Percentiles rank a stretch among this genome's conserved stretches.
These are phyloP conservation scores for Toxostoma redivivum DNA, from an alignment of 2,113 vertebrate genomes.

Conservation along the genomic window DNA sequence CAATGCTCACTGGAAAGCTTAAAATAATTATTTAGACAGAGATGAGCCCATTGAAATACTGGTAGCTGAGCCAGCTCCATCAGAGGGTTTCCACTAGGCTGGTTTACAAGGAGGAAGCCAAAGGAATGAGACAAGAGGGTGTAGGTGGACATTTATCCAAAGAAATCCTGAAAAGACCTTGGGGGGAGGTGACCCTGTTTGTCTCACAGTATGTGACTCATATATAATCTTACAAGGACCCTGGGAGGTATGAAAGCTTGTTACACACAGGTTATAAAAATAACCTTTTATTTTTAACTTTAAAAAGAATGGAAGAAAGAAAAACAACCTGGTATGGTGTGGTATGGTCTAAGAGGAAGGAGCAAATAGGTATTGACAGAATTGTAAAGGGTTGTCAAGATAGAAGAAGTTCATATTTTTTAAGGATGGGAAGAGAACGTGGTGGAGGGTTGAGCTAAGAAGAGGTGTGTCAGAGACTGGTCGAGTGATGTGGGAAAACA, in stretches of 20 bases:
- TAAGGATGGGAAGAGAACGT: not conserved
- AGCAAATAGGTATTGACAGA: not conserved
- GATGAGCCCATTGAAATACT: not conserved
- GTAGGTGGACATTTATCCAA: not conserved
- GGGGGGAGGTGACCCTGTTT: not conserved
- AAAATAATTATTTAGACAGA: not conserved
- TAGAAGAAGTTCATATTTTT: not conserved
- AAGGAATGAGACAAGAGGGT: not conserved
- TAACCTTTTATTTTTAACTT: not conserved
- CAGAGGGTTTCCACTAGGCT: not conserved
- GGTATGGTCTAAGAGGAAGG: not conserved
- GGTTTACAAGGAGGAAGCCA: not conserved
- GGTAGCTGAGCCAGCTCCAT: not conserved
- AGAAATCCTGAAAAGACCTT: not conserved
- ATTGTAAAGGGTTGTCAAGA: not conserved
- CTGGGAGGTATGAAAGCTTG: not conserved
- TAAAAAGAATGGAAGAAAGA: not conserved
- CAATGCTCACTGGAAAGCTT: not conserved
- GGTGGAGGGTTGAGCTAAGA: not conserved
- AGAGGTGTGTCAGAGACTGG: not conserved
- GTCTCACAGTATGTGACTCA: not conserved
- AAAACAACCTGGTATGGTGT: not conserved
- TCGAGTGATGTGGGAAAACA: not conserved
- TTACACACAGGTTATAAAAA: not conserved
- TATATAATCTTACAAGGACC: not conserved